A percentile compares a stretch with the other conserved stretches of the same genome.
Evolutionary conservation across 2,113 vertebrate species (phyloP).

Genomic region (Bucco capensis): DNA sequence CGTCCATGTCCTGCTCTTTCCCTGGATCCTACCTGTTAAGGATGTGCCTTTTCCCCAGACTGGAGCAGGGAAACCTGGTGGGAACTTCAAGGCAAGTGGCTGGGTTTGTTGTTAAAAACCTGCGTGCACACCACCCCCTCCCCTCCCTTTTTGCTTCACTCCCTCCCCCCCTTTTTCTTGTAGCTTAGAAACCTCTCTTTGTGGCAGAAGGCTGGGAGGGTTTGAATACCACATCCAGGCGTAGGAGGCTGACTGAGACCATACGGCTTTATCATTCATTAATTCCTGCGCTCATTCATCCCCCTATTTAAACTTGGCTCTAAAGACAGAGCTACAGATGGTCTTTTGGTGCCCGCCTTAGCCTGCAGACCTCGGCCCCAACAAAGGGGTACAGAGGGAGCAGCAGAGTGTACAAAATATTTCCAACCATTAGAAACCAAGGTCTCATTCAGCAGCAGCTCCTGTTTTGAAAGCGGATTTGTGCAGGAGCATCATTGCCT

Average conservation of each 20-base stretch:
- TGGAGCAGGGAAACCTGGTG: not conserved
- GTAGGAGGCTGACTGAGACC: slow-evolving; percentile 60
- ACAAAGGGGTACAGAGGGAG: slow-evolving; percentile 63
- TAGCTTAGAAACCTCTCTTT: slow-evolving; percentile 58
- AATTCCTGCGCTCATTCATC: slow-evolving; percentile 72
- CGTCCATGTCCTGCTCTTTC: not conserved
- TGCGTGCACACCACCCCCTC: not conserved
- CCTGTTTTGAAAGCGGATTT: slow-evolving; percentile 15
- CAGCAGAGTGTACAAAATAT: slow-evolving; percentile 63
- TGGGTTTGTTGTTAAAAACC: slow-evolving; percentile 19
- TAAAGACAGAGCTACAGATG: slow-evolving; percentile 70
- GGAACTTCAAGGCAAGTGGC: not conserved
- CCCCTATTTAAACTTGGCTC: slow-evolving; percentile 70
- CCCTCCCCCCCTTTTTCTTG: not conserved
- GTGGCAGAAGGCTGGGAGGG: slow-evolving; percentile 58
- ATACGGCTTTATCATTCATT: slow-evolving; percentile 72
- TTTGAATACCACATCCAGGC: slow-evolving; percentile 54
- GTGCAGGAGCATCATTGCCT: not conserved
- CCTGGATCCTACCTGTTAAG: not conserved
- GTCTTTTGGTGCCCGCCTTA: slow-evolving; percentile 70
- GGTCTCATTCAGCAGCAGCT: slow-evolving; percentile 15
- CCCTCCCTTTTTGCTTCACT: not conserved
- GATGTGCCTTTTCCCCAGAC: not conserved
- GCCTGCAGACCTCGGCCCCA: slow-evolving; percentile 48
- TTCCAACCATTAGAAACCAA: slow-evolving; percentile 48